phyloP scores from a whole-genome alignment of 2,888 invertebrate species.

The Morpho achilles region DNA sequence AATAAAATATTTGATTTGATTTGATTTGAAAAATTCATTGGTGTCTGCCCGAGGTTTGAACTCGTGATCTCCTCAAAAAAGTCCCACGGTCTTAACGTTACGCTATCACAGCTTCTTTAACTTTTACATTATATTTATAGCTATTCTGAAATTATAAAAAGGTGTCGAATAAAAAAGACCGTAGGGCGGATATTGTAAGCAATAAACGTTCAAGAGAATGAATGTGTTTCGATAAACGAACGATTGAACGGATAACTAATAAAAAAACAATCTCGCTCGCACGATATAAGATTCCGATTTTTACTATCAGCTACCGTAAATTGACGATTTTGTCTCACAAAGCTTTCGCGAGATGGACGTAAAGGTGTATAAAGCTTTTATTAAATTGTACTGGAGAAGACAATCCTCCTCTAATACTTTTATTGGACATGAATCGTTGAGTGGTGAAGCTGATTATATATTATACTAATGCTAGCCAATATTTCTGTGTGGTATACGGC shows the following conservation, averaged over 20 bases:
- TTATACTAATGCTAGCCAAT: too few species aligned
- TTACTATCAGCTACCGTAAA: constrained; percentile 11
- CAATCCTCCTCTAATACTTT: too few species aligned
- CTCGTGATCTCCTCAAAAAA: too few species aligned
- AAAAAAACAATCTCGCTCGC: constrained; percentile 7
- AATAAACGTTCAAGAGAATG: constrained; percentile 23
- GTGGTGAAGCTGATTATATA: too few species aligned
- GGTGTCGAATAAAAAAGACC: constrained; percentile 8
- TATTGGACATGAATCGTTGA: too few species aligned
- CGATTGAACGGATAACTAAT: constrained; percentile 17
- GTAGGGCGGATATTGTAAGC: constrained; percentile 7
- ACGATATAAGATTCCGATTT: constrained; percentile 5
- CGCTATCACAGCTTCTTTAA: too few species aligned
- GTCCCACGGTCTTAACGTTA: too few species aligned
- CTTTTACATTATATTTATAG: too few species aligned
- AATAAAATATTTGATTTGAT: too few species aligned
- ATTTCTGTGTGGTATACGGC: too few species aligned
- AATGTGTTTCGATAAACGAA: constrained; percentile 22
- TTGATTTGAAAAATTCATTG: too few species aligned
- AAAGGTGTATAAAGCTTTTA: constrained; percentile 5
- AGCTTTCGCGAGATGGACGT: background rate
- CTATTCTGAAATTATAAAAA: background rate
- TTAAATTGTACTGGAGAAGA: background rate
- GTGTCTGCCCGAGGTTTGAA: too few species aligned
- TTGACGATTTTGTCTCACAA: background rate